Base-by-base conservation (phyloP, 2,888 invertebrate genomes). In the Pachydiplax longipennis region DNA sequence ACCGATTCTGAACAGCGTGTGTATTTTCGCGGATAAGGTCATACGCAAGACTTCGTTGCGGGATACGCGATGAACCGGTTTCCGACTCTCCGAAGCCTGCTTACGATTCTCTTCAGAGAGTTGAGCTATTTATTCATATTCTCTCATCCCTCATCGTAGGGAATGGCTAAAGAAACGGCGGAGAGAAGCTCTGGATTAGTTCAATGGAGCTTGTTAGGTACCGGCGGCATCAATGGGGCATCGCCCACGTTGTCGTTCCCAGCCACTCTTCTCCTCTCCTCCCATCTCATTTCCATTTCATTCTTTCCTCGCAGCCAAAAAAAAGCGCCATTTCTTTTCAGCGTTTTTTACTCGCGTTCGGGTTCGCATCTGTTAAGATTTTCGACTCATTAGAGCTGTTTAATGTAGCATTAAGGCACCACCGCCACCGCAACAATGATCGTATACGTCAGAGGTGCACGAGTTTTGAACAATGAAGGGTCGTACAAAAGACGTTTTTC, bases 131-230 rank as follows among this genome's bases (percentile, higher is more conserved):
- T 53, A 53, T 53, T 53, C 53, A 53, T 53, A 53, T 53, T 53
- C 18, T 53, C 53, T 18, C 53, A 53, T 53, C 53, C 53, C 53
- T 53, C 53, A 53, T 53, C 18, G 53, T 8, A 2, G 73, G 73
- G 31, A 73, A 31, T 61, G 87, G 22, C 53, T 37, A 53, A n/a
- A 37, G 87, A 31, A 53, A 37, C 13, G 61, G 58, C 61, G 87
- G 13, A 31, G 48, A 12, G 37, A n/a, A 37, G 87, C 87, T 37
- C 22, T n/a, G 40, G 87, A 87, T 87, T 87, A 87, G 87, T 61
- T 87, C 87, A 87, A 87, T 87, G 87, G 87, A 87, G 87, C 87
- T 65, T 87, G 87, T 87, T 87, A 87, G 87, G 87, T 37, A 87
- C 61, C 87, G 87, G 65, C 31, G 37, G 65, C 61, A 61, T 87